These are phyloP conservation scores for Podargus strigoides DNA, from an alignment of 2,797 vertebrate species.

Conservation along the genomic window DNA sequence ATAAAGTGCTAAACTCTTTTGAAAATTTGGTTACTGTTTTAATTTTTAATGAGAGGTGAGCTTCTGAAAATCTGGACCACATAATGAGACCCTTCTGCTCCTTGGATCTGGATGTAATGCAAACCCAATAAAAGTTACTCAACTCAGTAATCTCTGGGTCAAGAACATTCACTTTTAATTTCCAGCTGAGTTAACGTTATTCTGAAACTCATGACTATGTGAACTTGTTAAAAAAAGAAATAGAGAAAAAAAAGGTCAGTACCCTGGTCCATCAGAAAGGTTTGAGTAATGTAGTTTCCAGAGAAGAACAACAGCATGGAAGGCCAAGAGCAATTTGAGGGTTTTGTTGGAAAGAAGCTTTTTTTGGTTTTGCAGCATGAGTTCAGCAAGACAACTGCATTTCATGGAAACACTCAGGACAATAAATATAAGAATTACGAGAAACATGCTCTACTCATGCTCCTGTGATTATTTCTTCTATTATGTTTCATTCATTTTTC, in stretches of 20 bases:
- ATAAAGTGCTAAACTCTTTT: background rate
- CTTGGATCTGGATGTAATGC: background rate
- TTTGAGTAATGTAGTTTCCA: background rate
- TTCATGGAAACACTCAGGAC: background rate
- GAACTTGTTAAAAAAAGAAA: background rate
- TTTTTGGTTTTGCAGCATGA: background rate
- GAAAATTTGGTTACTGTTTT: background rate
- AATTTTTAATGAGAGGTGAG: background rate
- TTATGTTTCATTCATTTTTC: background rate
- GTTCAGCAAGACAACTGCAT: background rate
- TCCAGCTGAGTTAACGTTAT: background rate
- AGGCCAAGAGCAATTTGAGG: background rate
- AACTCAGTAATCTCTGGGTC: background rate
- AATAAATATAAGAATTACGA: background rate
- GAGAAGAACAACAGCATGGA: background rate
- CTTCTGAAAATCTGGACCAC: background rate
- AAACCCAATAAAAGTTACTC: background rate
- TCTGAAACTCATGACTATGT: background rate
- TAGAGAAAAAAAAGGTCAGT: background rate
- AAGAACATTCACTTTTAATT: background rate
- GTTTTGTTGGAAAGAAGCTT: background rate
- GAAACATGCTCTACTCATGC: background rate
- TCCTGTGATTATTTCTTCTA: background rate
- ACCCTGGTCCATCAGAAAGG: background rate
- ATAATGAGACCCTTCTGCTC: background rate